Evolutionary conservation across 2,113 vertebrate species (phyloP).

Genomic region (Tragelaphus strepsiceros): DNA sequence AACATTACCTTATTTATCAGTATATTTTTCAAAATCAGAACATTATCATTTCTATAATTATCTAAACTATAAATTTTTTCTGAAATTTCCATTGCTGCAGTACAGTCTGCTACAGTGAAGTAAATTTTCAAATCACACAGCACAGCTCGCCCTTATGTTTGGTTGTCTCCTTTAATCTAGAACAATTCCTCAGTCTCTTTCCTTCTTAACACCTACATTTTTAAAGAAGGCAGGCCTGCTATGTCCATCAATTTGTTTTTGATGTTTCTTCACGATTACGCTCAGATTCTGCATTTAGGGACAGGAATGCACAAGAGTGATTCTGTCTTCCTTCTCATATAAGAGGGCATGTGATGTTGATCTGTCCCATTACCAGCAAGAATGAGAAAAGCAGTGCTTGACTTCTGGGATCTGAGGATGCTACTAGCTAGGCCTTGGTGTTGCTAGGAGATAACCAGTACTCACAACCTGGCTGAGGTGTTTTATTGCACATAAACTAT

Average conservation of each 20-base stretch:
- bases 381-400: neutral
- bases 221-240: neutral
- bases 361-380: neutral
- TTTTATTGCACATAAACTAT: neutral
- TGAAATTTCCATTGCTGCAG: neutral
- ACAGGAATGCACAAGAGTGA: neutral
- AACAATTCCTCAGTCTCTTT: neutral
- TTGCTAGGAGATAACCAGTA: neutral
- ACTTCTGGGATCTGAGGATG: neutral
- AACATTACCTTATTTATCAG: neutral
- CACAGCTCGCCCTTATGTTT: neutral
- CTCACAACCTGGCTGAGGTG: neutral
- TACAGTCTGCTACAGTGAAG: neutral
- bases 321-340: neutral
- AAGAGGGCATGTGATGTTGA: neutral
- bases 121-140: neutral
- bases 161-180: neutral
- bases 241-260: neutral
- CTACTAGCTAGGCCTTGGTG: neutral
- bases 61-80: neutral
- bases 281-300: neutral
- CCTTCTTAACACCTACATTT: neutral
- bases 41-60: neutral
- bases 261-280: neutral
- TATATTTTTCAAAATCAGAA: neutral